Evolutionary conservation across 2,888 invertebrate genomes (phyloP), one percentile per base, ranked within the genome.

Genomic region (Pollenia angustigena): DNA sequence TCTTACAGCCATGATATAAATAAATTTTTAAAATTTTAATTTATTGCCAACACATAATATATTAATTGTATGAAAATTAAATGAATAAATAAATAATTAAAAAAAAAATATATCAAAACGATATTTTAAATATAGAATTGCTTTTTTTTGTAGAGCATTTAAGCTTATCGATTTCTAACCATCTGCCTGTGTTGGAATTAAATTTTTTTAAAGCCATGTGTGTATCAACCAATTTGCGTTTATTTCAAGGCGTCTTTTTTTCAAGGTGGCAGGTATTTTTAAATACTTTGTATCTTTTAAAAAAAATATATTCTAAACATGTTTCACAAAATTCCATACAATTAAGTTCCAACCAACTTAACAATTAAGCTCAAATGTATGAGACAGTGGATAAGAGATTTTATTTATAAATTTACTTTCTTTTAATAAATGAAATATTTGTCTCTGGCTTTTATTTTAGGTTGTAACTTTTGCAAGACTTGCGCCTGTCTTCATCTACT

Each of bases 271-370:
- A 6, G 4, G 6, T 32, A 23, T 32, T 32, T 32, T 32, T 32
- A 32, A 32, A 32, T 32, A 0, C 32, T 32, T n/a, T 56, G 10
- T 71, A 44, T 71, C 46, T 56, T 2, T 23, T 23, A 71, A 18
- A 18, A 44, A 44, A 46, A 75, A 62, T 60, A 44, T 12, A 71
- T 44, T 71, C 62, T 68, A 50, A 60, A 68, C 46, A 75, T 81
- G 58, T 32, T 42, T 68, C 18, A 12, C 40, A 58, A 68, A 58
- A 81, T 81, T 66, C 23, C 40, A 54, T 23, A 62, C 42, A 76
- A 76, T 76, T 76, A 62, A 62, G 50, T 69, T 50, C n/a, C 60
- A 69, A 69, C 32, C 54, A 76, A 42, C 62, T 82, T 69, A 10
- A 23, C 46, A 76, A 82, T 64, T 82, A 82, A 82, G 16, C 44